phyloP scores from a whole-genome alignment of 2,797 vertebrate genomes.

The Macropodus opercularis region DNA sequence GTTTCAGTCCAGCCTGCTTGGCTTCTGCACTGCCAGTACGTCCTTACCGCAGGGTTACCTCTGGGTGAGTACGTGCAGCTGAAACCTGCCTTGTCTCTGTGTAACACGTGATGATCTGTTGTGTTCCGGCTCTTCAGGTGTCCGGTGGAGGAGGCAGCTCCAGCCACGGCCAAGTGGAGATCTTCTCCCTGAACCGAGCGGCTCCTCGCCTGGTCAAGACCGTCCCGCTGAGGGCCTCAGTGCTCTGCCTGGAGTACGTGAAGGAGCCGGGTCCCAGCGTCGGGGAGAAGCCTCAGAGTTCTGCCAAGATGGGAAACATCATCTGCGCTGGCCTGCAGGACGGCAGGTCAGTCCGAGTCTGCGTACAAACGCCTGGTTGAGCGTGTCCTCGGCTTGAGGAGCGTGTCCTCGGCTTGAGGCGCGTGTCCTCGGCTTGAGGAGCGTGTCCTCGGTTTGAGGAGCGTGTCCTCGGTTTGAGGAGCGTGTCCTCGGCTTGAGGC shows the following conservation, averaged over 20 bases:
- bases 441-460: too few species aligned
- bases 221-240: slow-evolving; percentile 81
- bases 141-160: slow-evolving; percentile 84
- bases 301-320: slow-evolving; percentile 73
- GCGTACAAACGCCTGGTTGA: too few species aligned
- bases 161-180: slow-evolving; percentile 85
- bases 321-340: slow-evolving; percentile 89
- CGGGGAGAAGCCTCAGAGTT: slow-evolving; percentile 45
- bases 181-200: slow-evolving; percentile 90
- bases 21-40: slow-evolving; percentile 88
- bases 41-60: slow-evolving; percentile 91
- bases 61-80: slow-evolving; percentile 83
- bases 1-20: slow-evolving; percentile 86
- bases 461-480: too few species aligned
- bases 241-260: slow-evolving; percentile 89
- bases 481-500: too few species aligned
- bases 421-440: too few species aligned
- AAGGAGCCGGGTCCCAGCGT: slow-evolving; percentile 62
- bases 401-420: too few species aligned
- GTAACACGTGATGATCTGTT: too few species aligned
- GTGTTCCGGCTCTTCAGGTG: slow-evolving; percentile 75
- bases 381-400: too few species aligned
- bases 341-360: slow-evolving; percentile 87
- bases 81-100: too few species aligned
- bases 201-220: slow-evolving; percentile 88